These are phyloP conservation scores for Agriopis leucophaearia DNA, from an alignment of 2,888 invertebrate genomes.

Conservation along the genomic window DNA sequence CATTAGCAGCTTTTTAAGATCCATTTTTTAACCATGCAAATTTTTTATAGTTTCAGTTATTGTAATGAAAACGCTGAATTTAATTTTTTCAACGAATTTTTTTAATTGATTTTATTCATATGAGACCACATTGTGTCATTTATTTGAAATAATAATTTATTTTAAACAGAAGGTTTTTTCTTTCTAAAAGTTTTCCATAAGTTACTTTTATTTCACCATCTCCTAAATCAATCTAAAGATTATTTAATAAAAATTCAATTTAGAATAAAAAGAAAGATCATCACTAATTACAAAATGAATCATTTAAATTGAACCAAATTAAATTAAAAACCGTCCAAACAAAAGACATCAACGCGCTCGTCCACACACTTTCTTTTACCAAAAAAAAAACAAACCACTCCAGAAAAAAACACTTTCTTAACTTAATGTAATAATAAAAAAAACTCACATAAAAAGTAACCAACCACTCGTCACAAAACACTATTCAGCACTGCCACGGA, in stretches of 20 bases:
- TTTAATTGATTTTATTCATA: too few species aligned
- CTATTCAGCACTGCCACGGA: conserved; percentile 41
- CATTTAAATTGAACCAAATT: neutral
- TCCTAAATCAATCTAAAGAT: too few species aligned
- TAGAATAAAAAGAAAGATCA: too few species aligned
- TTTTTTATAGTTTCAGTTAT: neutral
- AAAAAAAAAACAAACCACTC: neutral
- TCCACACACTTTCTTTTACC: conserved; percentile 12
- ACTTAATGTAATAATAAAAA: conserved; percentile 17
- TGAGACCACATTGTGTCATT: too few species aligned
- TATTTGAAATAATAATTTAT: neutral
- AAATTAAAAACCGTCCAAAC: neutral
- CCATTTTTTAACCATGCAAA: too few species aligned
- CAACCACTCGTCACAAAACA: conserved; percentile 44
- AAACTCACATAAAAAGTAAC: conserved; percentile 43
- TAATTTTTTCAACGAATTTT: neutral
- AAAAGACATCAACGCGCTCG: conserved; percentile 31
- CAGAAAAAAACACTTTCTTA: conserved; percentile 14
- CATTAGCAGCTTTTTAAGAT: too few species aligned
- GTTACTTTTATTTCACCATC: too few species aligned
- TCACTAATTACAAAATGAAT: too few species aligned
- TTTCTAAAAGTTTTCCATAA: neutral
- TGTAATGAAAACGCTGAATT: neutral
- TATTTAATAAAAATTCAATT: too few species aligned
- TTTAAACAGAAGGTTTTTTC: neutral